A percentile compares a stretch with the other conserved stretches of the same genome.
Conservation (phyloP, 2,888 invertebrate species). For the Watsonalla binaria region DNA sequence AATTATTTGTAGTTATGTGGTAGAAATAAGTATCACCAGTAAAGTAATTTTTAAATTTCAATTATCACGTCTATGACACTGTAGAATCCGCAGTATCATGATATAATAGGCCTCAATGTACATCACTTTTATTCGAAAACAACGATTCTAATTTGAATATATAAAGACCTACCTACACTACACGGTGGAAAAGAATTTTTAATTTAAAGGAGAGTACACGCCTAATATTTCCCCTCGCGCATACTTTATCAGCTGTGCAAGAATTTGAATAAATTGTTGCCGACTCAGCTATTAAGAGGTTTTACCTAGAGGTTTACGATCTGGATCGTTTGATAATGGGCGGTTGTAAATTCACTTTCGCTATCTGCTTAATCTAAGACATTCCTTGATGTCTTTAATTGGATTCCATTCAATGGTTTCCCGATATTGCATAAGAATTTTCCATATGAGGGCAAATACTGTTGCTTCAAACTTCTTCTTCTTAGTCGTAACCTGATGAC, state of each 20-base stretch:
- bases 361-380: conserved; percentile 45
- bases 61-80: too few species aligned
- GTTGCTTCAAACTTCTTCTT: too few species aligned
- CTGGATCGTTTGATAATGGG: conserved; percentile 52
- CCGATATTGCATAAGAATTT: neutral
- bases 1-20: too few species aligned
- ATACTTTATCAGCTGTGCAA: conserved; percentile 33
- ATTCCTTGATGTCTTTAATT: conserved; percentile 36
- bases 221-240: conserved; percentile 31
- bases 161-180: conserved; percentile 10
- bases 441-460: too few species aligned
- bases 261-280: conserved; percentile 57
- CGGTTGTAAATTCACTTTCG: conserved; percentile 48
- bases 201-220: conserved; percentile 31
- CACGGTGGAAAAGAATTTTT: conserved; percentile 17
- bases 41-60: too few species aligned
- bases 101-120: too few species aligned
- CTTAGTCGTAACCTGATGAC: too few species aligned
- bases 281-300: conserved; percentile 50
- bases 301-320: conserved; percentile 54
- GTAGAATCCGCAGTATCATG: too few species aligned
- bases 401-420: conserved; percentile 20
- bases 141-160: neutral
- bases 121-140: too few species aligned
- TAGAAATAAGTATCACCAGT: too few species aligned